These are phyloP conservation scores for Urocynchramus pylzowi DNA, from an alignment of 2,113 vertebrate species.

Conservation along the genomic window DNA sequence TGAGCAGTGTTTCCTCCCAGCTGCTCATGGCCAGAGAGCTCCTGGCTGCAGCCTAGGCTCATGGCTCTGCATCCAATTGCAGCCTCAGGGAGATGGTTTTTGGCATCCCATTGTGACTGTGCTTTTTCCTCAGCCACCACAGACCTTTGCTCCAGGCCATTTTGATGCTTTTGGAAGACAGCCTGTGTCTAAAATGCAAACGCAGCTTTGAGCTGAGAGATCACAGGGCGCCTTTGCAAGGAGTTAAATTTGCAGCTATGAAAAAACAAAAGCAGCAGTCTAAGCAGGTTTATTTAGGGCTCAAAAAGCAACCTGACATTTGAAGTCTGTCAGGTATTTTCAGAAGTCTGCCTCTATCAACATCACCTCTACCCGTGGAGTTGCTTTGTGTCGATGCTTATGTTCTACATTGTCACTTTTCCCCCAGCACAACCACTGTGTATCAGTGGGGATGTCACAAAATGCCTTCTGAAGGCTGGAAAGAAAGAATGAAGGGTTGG, in stretches of 20 bases:
- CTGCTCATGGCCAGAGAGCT: not conserved
- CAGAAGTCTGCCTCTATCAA: not conserved
- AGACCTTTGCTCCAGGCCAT: not conserved
- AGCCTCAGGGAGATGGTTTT: not conserved
- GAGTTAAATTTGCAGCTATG: not conserved
- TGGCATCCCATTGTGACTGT: not conserved
- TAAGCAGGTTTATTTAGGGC: not conserved
- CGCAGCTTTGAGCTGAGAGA: not conserved
- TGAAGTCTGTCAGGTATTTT: slow-evolving; percentile 7
- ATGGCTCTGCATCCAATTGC: not conserved
- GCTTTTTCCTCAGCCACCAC: not conserved
- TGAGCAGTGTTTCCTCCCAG: rapidly evolving
- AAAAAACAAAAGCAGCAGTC: not conserved
- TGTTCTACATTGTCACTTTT: not conserved
- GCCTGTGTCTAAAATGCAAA: not conserved
- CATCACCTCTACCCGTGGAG: not conserved
- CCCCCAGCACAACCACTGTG: not conserved
- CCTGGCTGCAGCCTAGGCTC: not conserved
- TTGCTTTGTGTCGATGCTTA: rapidly evolving
- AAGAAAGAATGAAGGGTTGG: not conserved
- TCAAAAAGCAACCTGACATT: not conserved
- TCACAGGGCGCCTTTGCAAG: not conserved
- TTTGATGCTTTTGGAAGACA: not conserved
- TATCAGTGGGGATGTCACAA: not conserved
- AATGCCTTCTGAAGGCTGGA: not conserved